These are phyloP conservation scores for Drosophila tropicalis DNA, from an alignment of 1,140 invertebrate species.

Conservation along the genomic window DNA sequence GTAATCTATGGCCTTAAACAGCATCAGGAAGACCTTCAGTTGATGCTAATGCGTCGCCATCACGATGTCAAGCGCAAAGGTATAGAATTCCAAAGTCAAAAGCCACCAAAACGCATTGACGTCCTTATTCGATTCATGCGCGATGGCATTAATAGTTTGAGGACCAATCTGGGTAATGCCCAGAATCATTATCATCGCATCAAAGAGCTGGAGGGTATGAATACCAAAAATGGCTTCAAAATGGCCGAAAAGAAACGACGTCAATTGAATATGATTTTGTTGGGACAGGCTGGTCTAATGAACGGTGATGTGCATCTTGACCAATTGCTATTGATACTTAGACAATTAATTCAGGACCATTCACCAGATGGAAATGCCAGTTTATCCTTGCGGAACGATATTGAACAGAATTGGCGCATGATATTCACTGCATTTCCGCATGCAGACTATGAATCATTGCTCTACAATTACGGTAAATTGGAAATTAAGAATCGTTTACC, in stretches of 20 bases:
- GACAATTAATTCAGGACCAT: constrained; percentile 81
- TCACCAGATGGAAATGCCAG: constrained; percentile 81
- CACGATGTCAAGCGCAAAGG: constrained; percentile 61
- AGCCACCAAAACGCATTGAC: constrained; percentile 63
- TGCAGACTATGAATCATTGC: constrained; percentile 83
- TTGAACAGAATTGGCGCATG: constrained; percentile 84
- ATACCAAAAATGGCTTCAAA: constrained; percentile 83
- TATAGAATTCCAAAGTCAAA: constrained; percentile 63
- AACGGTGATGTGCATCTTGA: constrained; percentile 84
- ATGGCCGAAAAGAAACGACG: constrained; percentile 80
- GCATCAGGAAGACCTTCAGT: constrained; percentile 84
- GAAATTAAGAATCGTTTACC: constrained; percentile 63
- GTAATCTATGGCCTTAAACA: constrained; percentile 83
- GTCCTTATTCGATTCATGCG: constrained; percentile 67
- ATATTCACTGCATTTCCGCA: constrained; percentile 84
- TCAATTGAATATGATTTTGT: constrained; percentile 84
- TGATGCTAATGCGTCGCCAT: constrained; percentile 72
- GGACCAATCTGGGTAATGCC: constrained; percentile 78
- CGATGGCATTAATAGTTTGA: constrained; percentile 64
- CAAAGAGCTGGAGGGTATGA: constrained; percentile 82
- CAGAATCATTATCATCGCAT: constrained; percentile 83
- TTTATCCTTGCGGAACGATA: constrained; percentile 81
- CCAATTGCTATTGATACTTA: constrained; percentile 82
- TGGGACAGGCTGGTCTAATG: constrained; percentile 84
- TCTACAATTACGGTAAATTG: constrained; percentile 81